Percentiles rank a stretch among this genome's conserved stretches.
phyloP scores from a whole-genome alignment of 2,888 invertebrate genomes.

The Drosophila stalkeri region DNA sequence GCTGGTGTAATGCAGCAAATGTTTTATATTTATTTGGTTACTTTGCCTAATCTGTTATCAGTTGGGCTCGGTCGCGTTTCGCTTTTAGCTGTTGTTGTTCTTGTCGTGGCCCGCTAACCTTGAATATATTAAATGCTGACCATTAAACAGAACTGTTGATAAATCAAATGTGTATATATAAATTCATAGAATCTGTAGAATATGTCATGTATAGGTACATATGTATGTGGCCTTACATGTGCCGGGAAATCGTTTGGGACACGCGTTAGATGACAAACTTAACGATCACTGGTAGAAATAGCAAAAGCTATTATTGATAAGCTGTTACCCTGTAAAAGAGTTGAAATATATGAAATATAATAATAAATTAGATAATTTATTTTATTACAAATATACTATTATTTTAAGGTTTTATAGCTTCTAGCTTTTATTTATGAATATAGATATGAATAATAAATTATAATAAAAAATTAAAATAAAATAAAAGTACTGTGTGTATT shows the following conservation, averaged over 20 bases:
- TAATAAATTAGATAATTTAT: too few relatives aligned
- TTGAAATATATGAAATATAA: background rate
- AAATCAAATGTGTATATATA: conserved; percentile 30
- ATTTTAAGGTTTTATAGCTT: too few relatives aligned
- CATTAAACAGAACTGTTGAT: conserved; percentile 45
- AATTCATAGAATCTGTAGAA: background rate
- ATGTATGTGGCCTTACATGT: conserved; percentile 3
- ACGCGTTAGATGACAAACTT: conserved; percentile 58
- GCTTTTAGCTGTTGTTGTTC: conserved; percentile 25
- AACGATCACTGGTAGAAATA: conserved; percentile 22
- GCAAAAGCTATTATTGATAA: too few relatives aligned
- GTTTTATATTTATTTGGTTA: conserved; percentile 16
- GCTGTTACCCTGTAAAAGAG: conserved; percentile 3
- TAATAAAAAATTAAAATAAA: too few relatives aligned
- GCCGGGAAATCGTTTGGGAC: conserved; percentile 34
- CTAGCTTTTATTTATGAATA: too few relatives aligned
- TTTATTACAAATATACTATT: too few relatives aligned
- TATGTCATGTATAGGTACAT: background rate
- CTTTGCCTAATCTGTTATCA: conserved; percentile 52
- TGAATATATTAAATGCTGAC: conserved; percentile 51
- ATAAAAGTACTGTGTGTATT: too few relatives aligned
- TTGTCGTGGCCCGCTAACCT: conserved; percentile 63
- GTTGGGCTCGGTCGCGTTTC: conserved; percentile 35
- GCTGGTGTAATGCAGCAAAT: conserved; percentile 39
- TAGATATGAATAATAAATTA: too few relatives aligned